Base-by-base conservation (phyloP, 2,797 vertebrate species). In the Epinephelus malabaricus region DNA sequence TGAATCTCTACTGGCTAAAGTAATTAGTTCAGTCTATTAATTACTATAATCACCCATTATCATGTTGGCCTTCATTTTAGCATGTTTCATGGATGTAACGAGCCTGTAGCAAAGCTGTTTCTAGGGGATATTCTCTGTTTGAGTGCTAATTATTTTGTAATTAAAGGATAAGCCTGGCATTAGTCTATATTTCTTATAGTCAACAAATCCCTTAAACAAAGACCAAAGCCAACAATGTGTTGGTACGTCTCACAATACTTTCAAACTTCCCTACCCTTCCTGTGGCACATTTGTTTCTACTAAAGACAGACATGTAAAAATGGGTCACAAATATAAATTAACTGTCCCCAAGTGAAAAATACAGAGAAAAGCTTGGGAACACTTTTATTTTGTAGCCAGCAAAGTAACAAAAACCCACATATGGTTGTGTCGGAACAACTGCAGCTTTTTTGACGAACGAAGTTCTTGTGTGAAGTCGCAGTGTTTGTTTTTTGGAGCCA, bases 11-110 rank as follows among this genome's bases (percentile, higher is more conserved):
- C 87, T 79, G 91, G 86, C 89, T 88, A 80, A 85, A 90, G 89
- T 92, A 94, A 95, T 94, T 94, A 94, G 90, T 91, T 90, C 91
- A 93, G 92, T 92, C 93, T 92, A 92, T 95, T 95, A 93, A 95
- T 94, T 93, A 95, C 88, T 88, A 76, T 90, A 92, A 93, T 91
- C 78, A 89, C 85, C 92, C 91, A 91, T 92, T 91, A 94, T 91
- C 87, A 83, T 91, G 90, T 92, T 89, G 88, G 90, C 85, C 81
- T 90, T 92, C 78, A 86, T 86, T 89, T 89, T 56, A 91, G 93
- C 89, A 91, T 88, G 90, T 87, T 92, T 88, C 88, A 81, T 78
- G 83, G 72, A 85, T 89, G 87, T 92, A 90, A 91, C 75, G 54
- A 90, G 86, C 84, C 82, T 81, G 85, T 84, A 87, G 79, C 81